These are phyloP conservation scores for Pogonomyrmex barbatus DNA, from an alignment of 1,140 invertebrate genomes.

Conservation along the genomic window DNA sequence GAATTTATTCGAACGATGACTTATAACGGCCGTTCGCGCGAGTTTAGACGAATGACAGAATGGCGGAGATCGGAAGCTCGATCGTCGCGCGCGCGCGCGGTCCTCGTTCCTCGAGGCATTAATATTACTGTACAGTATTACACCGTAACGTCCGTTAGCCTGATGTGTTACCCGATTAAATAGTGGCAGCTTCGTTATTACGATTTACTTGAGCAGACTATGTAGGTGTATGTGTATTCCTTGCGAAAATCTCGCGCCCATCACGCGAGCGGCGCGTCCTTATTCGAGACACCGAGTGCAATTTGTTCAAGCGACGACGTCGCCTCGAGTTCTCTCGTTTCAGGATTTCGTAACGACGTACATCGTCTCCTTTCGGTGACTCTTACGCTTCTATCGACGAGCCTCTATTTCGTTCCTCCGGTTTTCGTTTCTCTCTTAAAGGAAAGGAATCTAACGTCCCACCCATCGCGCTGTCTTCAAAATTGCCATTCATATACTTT, in stretches of 20 bases:
- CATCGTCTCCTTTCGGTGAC: background rate
- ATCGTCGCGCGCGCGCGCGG: background rate
- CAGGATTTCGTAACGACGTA: background rate
- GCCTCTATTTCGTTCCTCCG: background rate
- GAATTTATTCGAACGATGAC: slow-evolving; percentile 23
- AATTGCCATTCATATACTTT: slow-evolving; percentile 43
- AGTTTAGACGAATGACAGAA: slow-evolving; percentile 34
- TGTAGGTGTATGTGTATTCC: slow-evolving; percentile 64
- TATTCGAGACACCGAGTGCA: slow-evolving; percentile 14
- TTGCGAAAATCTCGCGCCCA: background rate
- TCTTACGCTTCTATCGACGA: background rate
- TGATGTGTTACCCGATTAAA: slow-evolving; percentile 74
- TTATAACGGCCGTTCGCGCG: slow-evolving; percentile 3
- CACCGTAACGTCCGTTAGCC: slow-evolving; percentile 65
- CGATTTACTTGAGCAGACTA: slow-evolving; percentile 81
- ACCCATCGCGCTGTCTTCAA: background rate
- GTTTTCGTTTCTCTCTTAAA: background rate
- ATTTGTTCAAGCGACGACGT: slow-evolving; percentile 22
- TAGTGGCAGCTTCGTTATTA: slow-evolving; percentile 81
- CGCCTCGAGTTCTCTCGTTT: slow-evolving; percentile 8
- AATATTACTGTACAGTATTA: slow-evolving; percentile 53
- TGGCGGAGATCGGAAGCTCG: slow-evolving; percentile 6
- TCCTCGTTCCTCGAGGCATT: slow-evolving; percentile 10
- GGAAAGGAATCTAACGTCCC: background rate
- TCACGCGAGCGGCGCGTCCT: background rate